Evolutionary conservation across 2,797 vertebrate genomes (phyloP), one percentile per base, ranked within the genome.

Genomic region (Phaenicophaeus curvirostris): DNA sequence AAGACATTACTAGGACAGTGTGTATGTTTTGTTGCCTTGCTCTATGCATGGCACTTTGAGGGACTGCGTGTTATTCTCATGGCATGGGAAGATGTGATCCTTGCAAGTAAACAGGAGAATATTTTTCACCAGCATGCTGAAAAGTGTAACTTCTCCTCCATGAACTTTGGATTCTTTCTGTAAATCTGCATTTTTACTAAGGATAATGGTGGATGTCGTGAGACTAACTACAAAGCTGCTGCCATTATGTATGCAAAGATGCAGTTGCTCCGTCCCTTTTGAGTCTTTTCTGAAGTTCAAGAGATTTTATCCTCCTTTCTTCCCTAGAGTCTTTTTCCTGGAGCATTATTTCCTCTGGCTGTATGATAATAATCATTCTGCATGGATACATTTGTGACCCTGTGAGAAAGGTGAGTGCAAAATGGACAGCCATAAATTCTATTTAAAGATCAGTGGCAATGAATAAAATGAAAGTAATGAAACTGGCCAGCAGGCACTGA

Each of bases 401-500:
- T 35, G 31, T 33, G 31, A 92, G 58, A 73, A 89, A 86, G 78
- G 83, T 87, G 67, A 90, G 50, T 17, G 44, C 50, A 89, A 81
- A 94, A 92, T 2, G 3, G 59, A 85, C 55, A 89, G 28, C 33
- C 31, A 65, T 55, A 76, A 91, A 90, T 95, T 86, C 78, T 82
- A 39, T 73, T 82, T 92, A 85, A 87, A 57, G 41, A 87, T 85
- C 61, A 67, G 31, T 50, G 61, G 67, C 50, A 83, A 93, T 37
- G 54, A 92, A 74, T 90, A 82, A 95, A 85, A 84, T 55, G 27
- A 61, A 79, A 89, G 63, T 27, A 82, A 92, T 0, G 0, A 68
- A 94, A 77, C 41, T 65, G 30, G 27, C 50, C 84, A 85, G 83
- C 93, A 90, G 81, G 68, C 86, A 87, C 17, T 77, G 61, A 82